Evolutionary conservation across 1,140 invertebrate species (phyloP), one percentile per base, ranked within the genome.

Genomic region (Leguminivora glycinivorella): DNA sequence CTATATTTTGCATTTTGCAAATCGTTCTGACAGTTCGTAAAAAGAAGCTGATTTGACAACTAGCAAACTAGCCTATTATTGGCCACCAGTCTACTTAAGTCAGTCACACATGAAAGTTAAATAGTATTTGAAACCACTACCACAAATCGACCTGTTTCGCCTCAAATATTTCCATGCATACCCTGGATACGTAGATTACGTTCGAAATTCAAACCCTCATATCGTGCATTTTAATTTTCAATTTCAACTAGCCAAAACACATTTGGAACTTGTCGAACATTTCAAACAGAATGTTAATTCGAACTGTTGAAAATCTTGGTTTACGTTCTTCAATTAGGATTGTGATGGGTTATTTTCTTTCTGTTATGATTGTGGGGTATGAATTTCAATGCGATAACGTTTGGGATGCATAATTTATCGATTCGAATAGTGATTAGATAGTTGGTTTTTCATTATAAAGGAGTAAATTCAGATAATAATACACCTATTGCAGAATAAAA

Each of bases 311-410:
- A 52, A 22, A 52, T 52, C 47, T 52, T 17, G 47, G 5, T 43
- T 43, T n/a, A 5, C 47, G 43, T 47, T 52, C 19, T 22, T 17
- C 47, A 52, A 52, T 22, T 52, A 52, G 19, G 47, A 52, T 22
- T 52, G 17, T 22, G 7, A 52, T 52, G 0, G n/a, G 47, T 52
- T 52, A 22, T 52, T 52, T 52, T 52, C 19, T 52, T 52, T 52
- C 19, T n/a, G 47, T 1, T 73, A 12, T 14, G 47, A 56, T 69
- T 63, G 31, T 47, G 12, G 34, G 24, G 19, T 70, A 31, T 72
- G 19, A 68, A 68, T 72, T 69, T 34, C 34, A 71, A 74, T 56
- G 34, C 9, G 70, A 60, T 68, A 31, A 56, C 56, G 67, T 25
- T 19, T 71, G 75, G 40, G 68, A 43, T 14, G 40, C 34, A 34